Evolutionary conservation across 2,797 vertebrate genomes (phyloP), one percentile per base, ranked within the genome.

Genomic region (Paguma larvata): DNA sequence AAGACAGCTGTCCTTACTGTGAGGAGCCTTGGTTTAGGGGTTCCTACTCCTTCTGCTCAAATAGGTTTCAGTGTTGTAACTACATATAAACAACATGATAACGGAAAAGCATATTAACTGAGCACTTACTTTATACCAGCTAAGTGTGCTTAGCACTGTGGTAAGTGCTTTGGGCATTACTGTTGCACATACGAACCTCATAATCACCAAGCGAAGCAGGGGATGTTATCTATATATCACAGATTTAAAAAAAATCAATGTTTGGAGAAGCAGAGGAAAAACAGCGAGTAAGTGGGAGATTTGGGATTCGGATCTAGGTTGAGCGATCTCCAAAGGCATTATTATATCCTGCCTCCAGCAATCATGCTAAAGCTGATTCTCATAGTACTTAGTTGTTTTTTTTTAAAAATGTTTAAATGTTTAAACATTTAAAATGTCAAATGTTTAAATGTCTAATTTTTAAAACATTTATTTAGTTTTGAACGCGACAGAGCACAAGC

Each of bases 241-340:
- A 85, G 27, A 80, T 51, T 41, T 5, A 46, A 27, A 75, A 19
- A 21, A 78, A 78, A n/a, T 51, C 46, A 48, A 53, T 44, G 73
- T 46, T 90, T 89, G 73, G 68, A 77, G 59, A 88, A 91, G 13
- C 68, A 34, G 89, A 78, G 16, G 38, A 80, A 75, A 93, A 87
- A 32, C 14, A 83, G 14, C 11, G 38, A 77, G 53, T 62, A 73
- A 80, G 62, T 73, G 19, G 19, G 27, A 85, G 67, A 92, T 25
- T 44, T 79, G 12, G 72, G 18, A 62, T 70, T 80, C 3, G 7
- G 83, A 77, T 32, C 10, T 15, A 92, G n/a, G 34, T 65, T 23
- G 63, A 48, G 78, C 41, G 32, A 44, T 91, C 21, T 90, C 59
- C 85, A 83, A 78, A 85, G 38, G 77, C 51, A 23, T 78, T 86